A percentile compares a stretch with the other conserved stretches of the same genome.
Evolutionary conservation across 1,140 invertebrate genomes (phyloP).

Genomic region (Drosophila subobscura): DNA sequence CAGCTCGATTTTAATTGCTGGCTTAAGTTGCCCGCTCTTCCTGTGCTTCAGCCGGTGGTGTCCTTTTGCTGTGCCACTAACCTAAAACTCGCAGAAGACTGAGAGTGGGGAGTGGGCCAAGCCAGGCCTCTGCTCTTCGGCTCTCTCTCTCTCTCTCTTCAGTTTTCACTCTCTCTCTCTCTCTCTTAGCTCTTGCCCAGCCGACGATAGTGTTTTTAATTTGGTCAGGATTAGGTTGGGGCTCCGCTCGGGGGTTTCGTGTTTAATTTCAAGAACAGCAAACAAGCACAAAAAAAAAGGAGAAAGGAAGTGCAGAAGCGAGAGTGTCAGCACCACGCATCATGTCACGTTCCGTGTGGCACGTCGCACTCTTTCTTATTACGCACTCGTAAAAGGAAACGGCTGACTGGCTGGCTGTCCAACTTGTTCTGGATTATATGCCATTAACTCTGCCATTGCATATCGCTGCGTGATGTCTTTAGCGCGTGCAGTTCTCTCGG

Average conservation of each 20-base stretch:
- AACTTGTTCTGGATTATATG: conserved; percentile 68
- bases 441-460: conserved; percentile 75
- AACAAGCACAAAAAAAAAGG: too few species aligned
- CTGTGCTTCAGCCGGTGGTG: too few species aligned
- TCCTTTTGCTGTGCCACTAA: conserved; percentile 54
- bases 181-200: conserved; percentile 27
- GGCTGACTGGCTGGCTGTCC: conserved; percentile 48
- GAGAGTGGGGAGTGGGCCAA: too few species aligned
- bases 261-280: conserved; percentile 58
- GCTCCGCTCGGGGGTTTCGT: conserved; percentile 8
- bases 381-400: conserved; percentile 80
- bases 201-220: conserved; percentile 64
- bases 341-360: conserved; percentile 66
- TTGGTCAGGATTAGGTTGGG: conserved; percentile 65
- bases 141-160: background rate
- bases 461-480: conserved; percentile 53
- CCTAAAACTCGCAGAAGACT: conserved; percentile 33
- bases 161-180: conserved; percentile 4
- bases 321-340: conserved; percentile 16
- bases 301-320: conserved; percentile 3
- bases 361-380: conserved; percentile 73
- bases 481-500: conserved; percentile 41
- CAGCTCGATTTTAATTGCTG: conserved; percentile 70
- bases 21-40: conserved; percentile 40
- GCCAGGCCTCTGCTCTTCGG: too few species aligned